Base-by-base conservation (phyloP, 2,888 invertebrate species). In the Callimorpha dominula region DNA sequence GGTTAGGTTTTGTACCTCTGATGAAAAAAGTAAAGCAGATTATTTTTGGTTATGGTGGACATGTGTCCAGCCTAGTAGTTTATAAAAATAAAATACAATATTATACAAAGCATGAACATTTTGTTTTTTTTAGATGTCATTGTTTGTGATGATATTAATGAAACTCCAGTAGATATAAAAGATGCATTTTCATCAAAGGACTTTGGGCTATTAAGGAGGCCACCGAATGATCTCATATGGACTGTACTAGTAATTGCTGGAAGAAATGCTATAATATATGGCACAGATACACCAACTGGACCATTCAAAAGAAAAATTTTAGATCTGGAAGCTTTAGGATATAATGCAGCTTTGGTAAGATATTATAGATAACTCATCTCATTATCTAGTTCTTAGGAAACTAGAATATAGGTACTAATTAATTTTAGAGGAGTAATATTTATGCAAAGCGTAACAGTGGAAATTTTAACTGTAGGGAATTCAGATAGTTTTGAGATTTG, bases 281-380 rank as follows among this genome's bases (percentile, higher is more conserved):
- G 95, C 46, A 94, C 94, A 31, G 86, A 93, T 52, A 87, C 85
- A 46, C 94, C 96, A 12, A 95, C 96, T 62, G 98, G 98, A 15
- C 92, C 94, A 40, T 93, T 96, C 75, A 84, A 90, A n/a, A 92
- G 96, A 86, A 98, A 98, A 92, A 77, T 97, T 17, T 94, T 96
- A 73, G 97, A 98, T 84, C 92, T 98, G 31, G 87, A 92, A 80
- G 88, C 94, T 69, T 88, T 98, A 72, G 97, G 97, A 54, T 97
- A 96, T 86, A 92, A 92, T 85, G 94, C 96, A 14, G 90, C 95
- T 73, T 83, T 96, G 92, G 97, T 97, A 94, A 92, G 90, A 52
- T 68, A 31, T 65, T 46, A 40, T 42, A 63, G 4, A 66, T 12
- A 20, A 6, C 6, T 4, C 20, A 9, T 49, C 2, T 31, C 1